Base-by-base conservation (phyloP, 2,113 vertebrate species). In the Cromileptes altivelis region DNA sequence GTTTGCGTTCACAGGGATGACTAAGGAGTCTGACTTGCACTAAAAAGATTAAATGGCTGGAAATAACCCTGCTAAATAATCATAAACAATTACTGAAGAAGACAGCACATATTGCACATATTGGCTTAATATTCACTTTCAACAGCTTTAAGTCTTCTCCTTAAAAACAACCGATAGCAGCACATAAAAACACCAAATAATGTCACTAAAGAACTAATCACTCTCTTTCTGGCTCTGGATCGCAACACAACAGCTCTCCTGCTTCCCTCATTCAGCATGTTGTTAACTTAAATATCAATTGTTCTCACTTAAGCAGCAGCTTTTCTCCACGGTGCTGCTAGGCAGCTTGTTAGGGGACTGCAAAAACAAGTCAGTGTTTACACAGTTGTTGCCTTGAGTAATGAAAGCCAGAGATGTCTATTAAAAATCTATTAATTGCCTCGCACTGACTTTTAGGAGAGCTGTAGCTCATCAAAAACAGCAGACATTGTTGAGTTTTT, bases 241-340 rank as follows among this genome's bases (percentile, higher is more conserved):
- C 58, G 19, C 61, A 61, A 71, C 12, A 21, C 62, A 50, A 50
- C 71, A 45, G 40, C 81, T 67, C 77, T 71, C 68, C 79, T 53
- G 84, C 81, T 70, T 73, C 69, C 70, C 75, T 62, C 70, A 50
- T 82, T 84, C 76, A 67, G 82, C 82, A 73, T 58, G 80, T 13
- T 75, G 82, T 85, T 87, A 89, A 82, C 77, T 86, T 71, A 81
- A 89, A 88, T 82, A 90, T 88, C 83, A 89, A 88, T 86, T 77
- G 82, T 78, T 84, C 83, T 79, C 52, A 70, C 64, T 85, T 75
- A 58, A 78, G 85, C 82, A 56, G 88, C 69, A 58, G 69, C 60
- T 87, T 84, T 83, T 70, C 65, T 75, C 72, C 55, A 23, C n/a
- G 25, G 47, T 33, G 80, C 78, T 33, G 69, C 71, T 19, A 18